Percentiles rank a stretch among this genome's conserved stretches.
phyloP scores from a whole-genome alignment of 2,888 invertebrate genomes.

The Aspidiotus destructor region DNA sequence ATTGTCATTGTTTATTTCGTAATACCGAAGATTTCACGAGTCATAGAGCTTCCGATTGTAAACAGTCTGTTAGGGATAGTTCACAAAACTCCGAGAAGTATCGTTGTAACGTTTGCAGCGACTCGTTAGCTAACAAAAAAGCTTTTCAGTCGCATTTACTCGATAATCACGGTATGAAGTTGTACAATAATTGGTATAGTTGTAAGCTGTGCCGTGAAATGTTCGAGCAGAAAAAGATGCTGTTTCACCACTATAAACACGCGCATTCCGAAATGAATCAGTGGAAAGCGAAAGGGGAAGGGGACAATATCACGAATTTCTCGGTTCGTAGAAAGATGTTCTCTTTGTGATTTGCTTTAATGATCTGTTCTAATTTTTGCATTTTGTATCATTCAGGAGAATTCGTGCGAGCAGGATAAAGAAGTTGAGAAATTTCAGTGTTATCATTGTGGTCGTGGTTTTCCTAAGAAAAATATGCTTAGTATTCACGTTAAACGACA shows the following conservation, averaged over 20 bases:
- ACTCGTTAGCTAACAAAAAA: slow-evolving; percentile 29
- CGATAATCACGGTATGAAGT: slow-evolving; percentile 24
- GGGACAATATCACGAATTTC: not conserved
- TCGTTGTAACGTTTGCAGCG: slow-evolving; percentile 14
- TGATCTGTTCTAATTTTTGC: too few species aligned
- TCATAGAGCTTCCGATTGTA: slow-evolving; percentile 22
- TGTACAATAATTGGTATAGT: slow-evolving; percentile 25
- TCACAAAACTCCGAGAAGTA: slow-evolving; percentile 10
- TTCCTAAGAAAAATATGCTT: slow-evolving; percentile 20
- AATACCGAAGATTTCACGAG: slow-evolving; percentile 23
- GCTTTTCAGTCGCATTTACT: slow-evolving; percentile 28
- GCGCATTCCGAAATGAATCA: slow-evolving; percentile 25
- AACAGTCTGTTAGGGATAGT: slow-evolving; percentile 3
- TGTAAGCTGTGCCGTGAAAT: slow-evolving; percentile 26
- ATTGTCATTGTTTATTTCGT: slow-evolving; percentile 23
- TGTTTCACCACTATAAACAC: slow-evolving; percentile 27
- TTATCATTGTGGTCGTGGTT: slow-evolving; percentile 22
- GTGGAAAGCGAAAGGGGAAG: not conserved
- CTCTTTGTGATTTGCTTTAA: too few species aligned
- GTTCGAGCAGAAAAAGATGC: slow-evolving; percentile 26
- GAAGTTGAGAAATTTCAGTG: slow-evolving; percentile 27
- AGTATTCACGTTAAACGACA: slow-evolving; percentile 28
- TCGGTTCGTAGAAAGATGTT: too few species aligned
- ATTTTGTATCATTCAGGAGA: too few species aligned
- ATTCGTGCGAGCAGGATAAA: not conserved